Evolutionary conservation across 2,888 invertebrate genomes (phyloP).

Genomic region (Chorisops tibialis): DNA sequence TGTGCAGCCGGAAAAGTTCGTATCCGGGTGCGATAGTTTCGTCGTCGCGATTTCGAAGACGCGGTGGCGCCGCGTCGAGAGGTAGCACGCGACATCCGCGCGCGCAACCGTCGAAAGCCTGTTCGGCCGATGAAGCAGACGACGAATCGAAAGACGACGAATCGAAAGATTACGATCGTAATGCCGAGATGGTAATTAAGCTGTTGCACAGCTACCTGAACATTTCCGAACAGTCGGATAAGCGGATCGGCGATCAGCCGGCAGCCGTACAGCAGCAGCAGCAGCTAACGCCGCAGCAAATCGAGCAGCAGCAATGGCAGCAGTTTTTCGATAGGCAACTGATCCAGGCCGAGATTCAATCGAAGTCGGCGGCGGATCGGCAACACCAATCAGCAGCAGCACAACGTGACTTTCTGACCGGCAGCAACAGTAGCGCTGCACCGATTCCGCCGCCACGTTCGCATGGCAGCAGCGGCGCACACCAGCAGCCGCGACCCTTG

Average conservation of each 20-base stretch:
- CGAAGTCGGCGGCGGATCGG: conserved; percentile 46
- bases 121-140: conserved; percentile 38
- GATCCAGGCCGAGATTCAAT: neutral
- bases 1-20: conserved; percentile 75
- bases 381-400: conserved; percentile 53
- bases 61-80: neutral
- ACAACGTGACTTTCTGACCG: neutral
- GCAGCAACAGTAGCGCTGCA: neutral
- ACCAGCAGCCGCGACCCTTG: conserved; percentile 37
- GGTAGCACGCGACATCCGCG: neutral
- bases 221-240: conserved; percentile 39
- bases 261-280: neutral
- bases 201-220: conserved; percentile 8
- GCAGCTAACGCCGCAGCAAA: neutral
- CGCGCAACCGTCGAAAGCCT: conserved; percentile 55
- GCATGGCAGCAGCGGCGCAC: neutral
- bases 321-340: neutral
- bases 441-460: neutral
- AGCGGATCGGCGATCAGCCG: neutral
- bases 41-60: neutral
- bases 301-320: too few species aligned
- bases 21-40: conserved; percentile 64
- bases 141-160: conserved; percentile 28
- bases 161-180: conserved; percentile 8
- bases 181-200: conserved; percentile 1